phyloP scores from a whole-genome alignment of 2,113 vertebrate genomes.

The Noturus placidus region DNA sequence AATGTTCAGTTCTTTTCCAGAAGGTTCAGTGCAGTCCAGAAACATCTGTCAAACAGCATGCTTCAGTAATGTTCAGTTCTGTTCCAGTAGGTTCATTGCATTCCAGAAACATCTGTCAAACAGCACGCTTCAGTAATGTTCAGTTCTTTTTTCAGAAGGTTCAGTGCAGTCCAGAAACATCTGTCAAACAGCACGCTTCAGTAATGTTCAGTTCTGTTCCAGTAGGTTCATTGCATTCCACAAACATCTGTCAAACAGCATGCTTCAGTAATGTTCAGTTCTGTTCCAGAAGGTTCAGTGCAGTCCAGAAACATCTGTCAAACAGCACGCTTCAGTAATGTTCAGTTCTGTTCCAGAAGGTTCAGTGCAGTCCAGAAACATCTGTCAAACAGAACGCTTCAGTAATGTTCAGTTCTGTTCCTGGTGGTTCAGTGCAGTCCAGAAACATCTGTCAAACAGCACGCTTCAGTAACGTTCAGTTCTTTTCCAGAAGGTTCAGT shows the following conservation, averaged over 20 bases:
- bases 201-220: background rate
- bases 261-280: no score
- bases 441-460: background rate
- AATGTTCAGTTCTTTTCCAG: no score
- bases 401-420: no score
- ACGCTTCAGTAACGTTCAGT: background rate
- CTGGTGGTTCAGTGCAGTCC: no score
- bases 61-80: background rate
- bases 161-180: background rate
- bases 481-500: background rate
- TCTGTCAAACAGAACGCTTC: no score
- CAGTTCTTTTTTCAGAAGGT: no score
- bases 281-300: no score
- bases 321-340: background rate
- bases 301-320: background rate
- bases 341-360: background rate
- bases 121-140: no score
- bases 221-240: background rate
- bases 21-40: no score
- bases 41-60: background rate
- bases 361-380: no score
- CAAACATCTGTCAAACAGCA: no score
- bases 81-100: background rate
- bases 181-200: background rate
- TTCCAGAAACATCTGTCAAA: no score